These are phyloP conservation scores for Semotilus atromaculatus DNA, from an alignment of 2,797 vertebrate species.

Conservation along the genomic window DNA sequence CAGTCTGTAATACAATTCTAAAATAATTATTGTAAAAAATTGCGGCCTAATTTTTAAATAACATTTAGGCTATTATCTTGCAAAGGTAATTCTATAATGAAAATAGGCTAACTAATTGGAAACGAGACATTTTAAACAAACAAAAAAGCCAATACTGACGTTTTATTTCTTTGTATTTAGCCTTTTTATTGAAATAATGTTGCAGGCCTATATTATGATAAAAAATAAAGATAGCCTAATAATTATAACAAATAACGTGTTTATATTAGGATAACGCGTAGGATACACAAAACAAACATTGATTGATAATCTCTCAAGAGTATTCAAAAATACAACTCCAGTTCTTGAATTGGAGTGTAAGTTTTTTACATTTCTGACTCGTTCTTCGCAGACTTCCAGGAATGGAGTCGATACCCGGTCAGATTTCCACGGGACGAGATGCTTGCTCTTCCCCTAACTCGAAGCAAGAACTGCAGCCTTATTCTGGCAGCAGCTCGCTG, in stretches of 20 bases:
- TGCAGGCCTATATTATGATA: neutral
- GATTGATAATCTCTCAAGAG: neutral
- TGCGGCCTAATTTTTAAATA: neutral
- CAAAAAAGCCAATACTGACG: neutral
- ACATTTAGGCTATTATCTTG: neutral
- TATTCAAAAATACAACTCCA: neutral
- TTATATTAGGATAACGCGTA: neutral
- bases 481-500: constrained; percentile 83
- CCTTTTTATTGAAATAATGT: neutral
- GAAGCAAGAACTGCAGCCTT: constrained; percentile 88
- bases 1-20: neutral
- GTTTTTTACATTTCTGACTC: neutral
- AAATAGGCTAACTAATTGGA: neutral
- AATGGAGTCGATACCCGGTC: constrained; percentile 93
- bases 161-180: neutral
- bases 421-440: constrained; percentile 88
- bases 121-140: neutral
- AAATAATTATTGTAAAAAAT: neutral
- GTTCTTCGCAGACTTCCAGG: constrained; percentile 75
- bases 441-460: constrained; percentile 85
- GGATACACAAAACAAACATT: neutral
- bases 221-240: neutral
- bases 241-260: neutral
- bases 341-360: neutral
- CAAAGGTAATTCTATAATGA: neutral